Conservation (phyloP, 2,113 vertebrate species). For the Rhineura floridana region DNA sequence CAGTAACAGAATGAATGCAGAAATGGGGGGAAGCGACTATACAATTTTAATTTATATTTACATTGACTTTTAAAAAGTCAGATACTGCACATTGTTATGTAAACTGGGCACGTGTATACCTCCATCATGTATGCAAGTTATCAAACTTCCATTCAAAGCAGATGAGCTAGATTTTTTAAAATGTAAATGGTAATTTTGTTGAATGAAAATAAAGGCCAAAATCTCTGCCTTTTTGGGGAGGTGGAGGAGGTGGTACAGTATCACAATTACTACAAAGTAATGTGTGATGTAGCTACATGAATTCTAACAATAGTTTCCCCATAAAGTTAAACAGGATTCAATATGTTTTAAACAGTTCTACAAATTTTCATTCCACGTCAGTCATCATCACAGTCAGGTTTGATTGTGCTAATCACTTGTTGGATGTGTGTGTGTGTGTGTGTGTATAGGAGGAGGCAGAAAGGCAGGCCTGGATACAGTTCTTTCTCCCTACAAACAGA, state of each 20-base stretch:
- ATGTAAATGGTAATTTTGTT: slow-evolving; percentile 46
- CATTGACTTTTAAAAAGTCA: slow-evolving; percentile 36
- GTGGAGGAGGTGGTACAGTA: no score
- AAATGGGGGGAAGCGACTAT: slow-evolving; percentile 41
- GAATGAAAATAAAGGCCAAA: slow-evolving; percentile 49
- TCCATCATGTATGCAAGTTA: slow-evolving; percentile 51
- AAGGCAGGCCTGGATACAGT: not conserved
- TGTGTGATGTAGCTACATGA: slow-evolving; percentile 63
- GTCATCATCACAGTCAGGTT: not conserved
- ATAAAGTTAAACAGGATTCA: slow-evolving; percentile 70
- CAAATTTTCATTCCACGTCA: not conserved
- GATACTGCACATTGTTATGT: slow-evolving; percentile 18
- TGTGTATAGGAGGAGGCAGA: not conserved
- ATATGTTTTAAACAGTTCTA: slow-evolving; percentile 65
- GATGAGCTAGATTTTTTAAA: slow-evolving; percentile 55
- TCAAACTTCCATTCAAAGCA: slow-evolving; percentile 41
- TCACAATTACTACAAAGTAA: slow-evolving; percentile 69
- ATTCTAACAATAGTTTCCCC: slow-evolving; percentile 61
- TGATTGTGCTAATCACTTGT: not conserved
- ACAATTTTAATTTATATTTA: slow-evolving; percentile 56
- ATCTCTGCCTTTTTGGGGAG: slow-evolving; percentile 42
- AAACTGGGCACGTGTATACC: slow-evolving; percentile 42
- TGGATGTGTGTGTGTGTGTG: not conserved
- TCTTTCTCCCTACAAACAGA: not conserved
- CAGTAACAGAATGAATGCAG: slow-evolving; percentile 59